A percentile compares a stretch with the other conserved stretches of the same genome.
Conservation (phyloP, 2,888 invertebrate genomes). For the Drosophila niveifrons region DNA sequence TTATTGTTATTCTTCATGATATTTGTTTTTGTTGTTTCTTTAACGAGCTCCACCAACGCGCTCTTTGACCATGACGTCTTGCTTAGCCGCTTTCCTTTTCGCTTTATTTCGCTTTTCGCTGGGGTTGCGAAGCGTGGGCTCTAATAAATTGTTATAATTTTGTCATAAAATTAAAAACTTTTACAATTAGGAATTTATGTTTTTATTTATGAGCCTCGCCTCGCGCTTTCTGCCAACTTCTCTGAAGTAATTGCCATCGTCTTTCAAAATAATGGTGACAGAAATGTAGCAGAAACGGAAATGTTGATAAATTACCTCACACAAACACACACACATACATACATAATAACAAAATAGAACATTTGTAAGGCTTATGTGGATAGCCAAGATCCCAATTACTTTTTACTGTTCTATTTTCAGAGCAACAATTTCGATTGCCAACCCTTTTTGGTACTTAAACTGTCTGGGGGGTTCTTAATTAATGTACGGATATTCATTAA, state of each 20-base stretch:
- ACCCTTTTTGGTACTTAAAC: not conserved
- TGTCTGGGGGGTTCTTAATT: not conserved
- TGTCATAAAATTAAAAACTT: constrained; percentile 75
- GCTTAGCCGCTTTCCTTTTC: constrained; percentile 6
- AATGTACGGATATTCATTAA: not conserved
- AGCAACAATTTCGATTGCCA: not conserved
- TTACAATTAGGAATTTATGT: constrained; percentile 65
- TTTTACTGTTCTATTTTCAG: not conserved
- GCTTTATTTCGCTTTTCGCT: constrained; percentile 15
- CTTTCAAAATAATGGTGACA: constrained; percentile 33
- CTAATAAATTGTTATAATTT: constrained; percentile 68
- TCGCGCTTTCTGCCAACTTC: constrained; percentile 35
- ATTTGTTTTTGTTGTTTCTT: constrained; percentile 17
- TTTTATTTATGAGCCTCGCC: constrained; percentile 64
- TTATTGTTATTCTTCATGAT: constrained; percentile 18
- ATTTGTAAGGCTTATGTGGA: constrained; percentile 23
- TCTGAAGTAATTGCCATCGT: constrained; percentile 50
- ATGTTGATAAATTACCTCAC: constrained; percentile 50
- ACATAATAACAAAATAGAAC: not conserved
- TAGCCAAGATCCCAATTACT: not conserved
- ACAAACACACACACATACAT: too few relatives aligned
- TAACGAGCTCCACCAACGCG: constrained; percentile 54
- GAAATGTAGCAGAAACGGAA: constrained; percentile 29
- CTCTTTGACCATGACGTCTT: constrained; percentile 35
- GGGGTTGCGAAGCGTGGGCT: not conserved